Percentiles rank a stretch among this genome's conserved stretches.
Conservation (phyloP, 2,888 invertebrate genomes). For the Timandra comae region DNA sequence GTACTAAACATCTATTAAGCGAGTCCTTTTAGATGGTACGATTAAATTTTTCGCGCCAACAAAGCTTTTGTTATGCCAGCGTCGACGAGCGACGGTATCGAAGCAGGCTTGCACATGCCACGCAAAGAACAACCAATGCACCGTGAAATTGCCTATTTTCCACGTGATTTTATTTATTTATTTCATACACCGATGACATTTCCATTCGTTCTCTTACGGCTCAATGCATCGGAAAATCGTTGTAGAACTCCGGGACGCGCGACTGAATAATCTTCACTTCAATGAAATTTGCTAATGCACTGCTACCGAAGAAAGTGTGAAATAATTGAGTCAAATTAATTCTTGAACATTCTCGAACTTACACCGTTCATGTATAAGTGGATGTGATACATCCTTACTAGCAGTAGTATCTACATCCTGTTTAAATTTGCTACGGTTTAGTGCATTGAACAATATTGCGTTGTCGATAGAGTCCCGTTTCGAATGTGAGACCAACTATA, state of each 20-base stretch:
- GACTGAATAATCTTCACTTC: slow-evolving; percentile 23
- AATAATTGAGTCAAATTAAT: slow-evolving; percentile 40
- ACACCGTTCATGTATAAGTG: slow-evolving; percentile 43
- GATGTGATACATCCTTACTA: slow-evolving; percentile 39
- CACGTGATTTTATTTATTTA: slow-evolving; percentile 75
- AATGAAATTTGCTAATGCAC: slow-evolving; percentile 22
- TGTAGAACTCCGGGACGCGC: slow-evolving; percentile 21
- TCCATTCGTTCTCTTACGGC: slow-evolving; percentile 45
- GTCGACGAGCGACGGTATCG: slow-evolving; percentile 34
- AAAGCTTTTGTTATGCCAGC: slow-evolving; percentile 56
- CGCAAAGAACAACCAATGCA: slow-evolving; percentile 71
- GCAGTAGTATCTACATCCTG: slow-evolving; percentile 41
- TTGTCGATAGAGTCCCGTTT: slow-evolving; percentile 43
- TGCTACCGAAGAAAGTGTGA: slow-evolving; percentile 15
- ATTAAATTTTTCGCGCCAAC: slow-evolving; percentile 56
- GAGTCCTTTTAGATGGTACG: slow-evolving; percentile 11
- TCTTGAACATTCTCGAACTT: slow-evolving; percentile 40
- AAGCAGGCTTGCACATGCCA: slow-evolving; percentile 43
- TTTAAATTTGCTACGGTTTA: slow-evolving; percentile 33
- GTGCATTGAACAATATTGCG: slow-evolving; percentile 38
- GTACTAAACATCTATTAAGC: too few species aligned
- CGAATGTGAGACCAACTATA: slow-evolving; percentile 34
- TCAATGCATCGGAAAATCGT: slow-evolving; percentile 47
- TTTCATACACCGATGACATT: slow-evolving; percentile 68
- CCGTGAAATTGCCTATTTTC: slow-evolving; percentile 77